phyloP scores from a whole-genome alignment of 2,113 vertebrate genomes.

The Nyctereutes procyonoides region DNA sequence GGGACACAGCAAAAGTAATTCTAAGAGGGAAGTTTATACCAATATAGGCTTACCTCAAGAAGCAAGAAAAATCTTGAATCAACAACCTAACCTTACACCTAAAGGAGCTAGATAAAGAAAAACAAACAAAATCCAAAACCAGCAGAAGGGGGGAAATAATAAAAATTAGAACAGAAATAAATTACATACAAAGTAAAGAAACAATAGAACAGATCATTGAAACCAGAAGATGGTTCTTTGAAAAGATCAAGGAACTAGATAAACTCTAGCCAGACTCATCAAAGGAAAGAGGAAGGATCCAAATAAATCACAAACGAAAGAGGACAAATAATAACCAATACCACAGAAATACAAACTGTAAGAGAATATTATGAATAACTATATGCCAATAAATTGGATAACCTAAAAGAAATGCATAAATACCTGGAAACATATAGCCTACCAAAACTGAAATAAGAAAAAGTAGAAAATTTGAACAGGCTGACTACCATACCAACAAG shows the following conservation, averaged over 20 bases:
- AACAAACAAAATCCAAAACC: not conserved
- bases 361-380: not conserved
- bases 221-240: not conserved
- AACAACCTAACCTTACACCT: not conserved
- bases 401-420: not conserved
- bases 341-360: not conserved
- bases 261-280: not conserved
- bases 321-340: not conserved
- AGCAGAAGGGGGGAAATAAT: not conserved
- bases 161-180: not conserved
- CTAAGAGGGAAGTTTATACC: not conserved
- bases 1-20: not conserved
- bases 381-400: not conserved
- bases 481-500: not conserved
- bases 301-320: not conserved
- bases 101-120: not conserved
- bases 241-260: not conserved
- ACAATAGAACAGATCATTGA: not conserved
- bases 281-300: not conserved
- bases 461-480: not conserved
- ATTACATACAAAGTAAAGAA: not conserved
- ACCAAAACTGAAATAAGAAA: not conserved
- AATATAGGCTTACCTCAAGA: not conserved
- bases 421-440: not conserved
- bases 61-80: not conserved